Base-by-base conservation (phyloP, 1,140 invertebrate species). In the Bombus terrestris region DNA sequence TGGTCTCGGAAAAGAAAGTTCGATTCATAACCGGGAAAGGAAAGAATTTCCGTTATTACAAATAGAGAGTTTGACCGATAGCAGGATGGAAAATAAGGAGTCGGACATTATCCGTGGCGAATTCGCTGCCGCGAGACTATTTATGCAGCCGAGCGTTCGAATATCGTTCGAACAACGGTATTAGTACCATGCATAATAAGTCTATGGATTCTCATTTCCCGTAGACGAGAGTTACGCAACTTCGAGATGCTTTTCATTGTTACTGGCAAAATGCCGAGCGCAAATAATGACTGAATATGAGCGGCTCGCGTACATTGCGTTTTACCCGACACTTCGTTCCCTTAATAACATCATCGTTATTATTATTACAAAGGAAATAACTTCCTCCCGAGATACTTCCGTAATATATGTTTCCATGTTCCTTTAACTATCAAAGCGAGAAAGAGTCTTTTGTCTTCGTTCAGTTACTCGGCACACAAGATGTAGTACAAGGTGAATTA, bases 221-320 rank as follows among this genome's bases (percentile, higher is more conserved):
- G 57, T 69, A 68, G 57, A 85, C 76, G 77, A 69, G 73, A 73
- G 86, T 89, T 87, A 85, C 87, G 90, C 90, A 92, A 92, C 88
- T 91, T 79, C 75, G 86, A 82, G 73, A 86, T 86, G 89, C 88
- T 91, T 92, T 90, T 91, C 91, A 92, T 91, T 91, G 88, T 92
- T 90, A 90, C 87, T 92, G 91, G 91, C 91, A 90, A 90, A 88
- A 87, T 87, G 91, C 91, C 91, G 88, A 90, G 88, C 57, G 57
- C 88, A 86, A 88, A 72, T 90, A 92, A 92, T 75, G 89, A 76
- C 59, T 72, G 83, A 76, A 82, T 66, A 87, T 91, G 89, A 81
- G 64, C 39, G 75, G 73, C 0, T 68, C 79, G 81, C 47, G 18
- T 53, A 53, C 18, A 18, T 86, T 74, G 79, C 82, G 78, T 86